A percentile compares a stretch with the other conserved stretches of the same genome.
Conservation (phyloP, 2,888 invertebrate species). For the Strigamia maritima region DNA sequence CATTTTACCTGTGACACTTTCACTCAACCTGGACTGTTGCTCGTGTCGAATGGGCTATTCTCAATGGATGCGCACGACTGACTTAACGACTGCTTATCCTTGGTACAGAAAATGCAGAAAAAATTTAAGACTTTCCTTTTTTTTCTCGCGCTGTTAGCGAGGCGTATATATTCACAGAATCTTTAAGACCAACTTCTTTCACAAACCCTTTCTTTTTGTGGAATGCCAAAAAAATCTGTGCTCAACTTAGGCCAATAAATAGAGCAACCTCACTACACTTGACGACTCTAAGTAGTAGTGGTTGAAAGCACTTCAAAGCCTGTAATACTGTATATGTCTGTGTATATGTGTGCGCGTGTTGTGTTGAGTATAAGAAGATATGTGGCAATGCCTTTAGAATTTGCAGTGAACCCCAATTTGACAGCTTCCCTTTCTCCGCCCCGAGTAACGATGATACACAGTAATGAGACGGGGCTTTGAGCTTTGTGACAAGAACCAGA, state of each 20-base stretch:
- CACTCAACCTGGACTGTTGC: constrained; percentile 33
- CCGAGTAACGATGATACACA: constrained; percentile 21
- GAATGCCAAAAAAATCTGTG: constrained; percentile 11
- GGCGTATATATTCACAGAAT: not conserved
- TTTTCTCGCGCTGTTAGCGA: not conserved
- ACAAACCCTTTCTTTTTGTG: not conserved
- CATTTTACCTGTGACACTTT: constrained; percentile 38
- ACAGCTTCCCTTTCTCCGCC: constrained; percentile 10
- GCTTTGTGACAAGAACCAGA: constrained; percentile 15
- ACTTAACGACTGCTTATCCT: constrained; percentile 21
- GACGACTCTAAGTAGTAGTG: constrained; percentile 1
- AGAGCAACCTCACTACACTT: not conserved
- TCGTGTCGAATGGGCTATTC: constrained; percentile 18
- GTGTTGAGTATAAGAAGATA: not conserved
- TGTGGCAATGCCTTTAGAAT: constrained; percentile 21
- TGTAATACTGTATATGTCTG: not conserved
- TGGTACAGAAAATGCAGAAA: not conserved
- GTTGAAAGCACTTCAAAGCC: constrained; percentile 27
- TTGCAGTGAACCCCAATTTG: constrained; percentile 27
- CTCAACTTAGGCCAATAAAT: constrained; percentile 22
- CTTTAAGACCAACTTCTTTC: not conserved
- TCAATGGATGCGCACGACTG: constrained; percentile 24
- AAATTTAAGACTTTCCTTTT: not conserved
- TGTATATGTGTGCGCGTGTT: not conserved
- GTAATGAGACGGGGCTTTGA: constrained; percentile 22